Conservation (phyloP, 1,140 invertebrate genomes). For the Magallana ariakensis region DNA sequence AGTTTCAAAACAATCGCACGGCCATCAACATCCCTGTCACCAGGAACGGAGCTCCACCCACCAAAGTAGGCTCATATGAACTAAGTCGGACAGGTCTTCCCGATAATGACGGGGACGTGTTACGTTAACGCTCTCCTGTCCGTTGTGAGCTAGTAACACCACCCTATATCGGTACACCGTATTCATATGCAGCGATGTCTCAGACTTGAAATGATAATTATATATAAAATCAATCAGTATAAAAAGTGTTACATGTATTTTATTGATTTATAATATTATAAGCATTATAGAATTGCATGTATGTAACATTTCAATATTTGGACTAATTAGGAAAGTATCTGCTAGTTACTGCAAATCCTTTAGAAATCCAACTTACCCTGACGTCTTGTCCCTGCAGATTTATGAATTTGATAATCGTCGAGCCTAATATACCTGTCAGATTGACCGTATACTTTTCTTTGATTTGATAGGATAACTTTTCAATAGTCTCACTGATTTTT, state of each 20-base stretch:
- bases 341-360: too few relatives aligned
- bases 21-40: slow-evolving; percentile 27
- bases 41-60: slow-evolving; percentile 31
- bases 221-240: neutral
- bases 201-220: neutral
- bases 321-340: neutral
- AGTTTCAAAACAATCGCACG: slow-evolving; percentile 32
- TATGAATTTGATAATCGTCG: neutral
- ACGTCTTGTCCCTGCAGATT: neutral
- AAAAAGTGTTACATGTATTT: neutral
- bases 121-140: slow-evolving; percentile 16
- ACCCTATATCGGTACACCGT: slow-evolving; percentile 36
- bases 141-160: slow-evolving; percentile 37
- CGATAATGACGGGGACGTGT: slow-evolving; percentile 33
- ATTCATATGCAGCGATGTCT: slow-evolving; percentile 37
- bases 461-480: neutral
- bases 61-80: slow-evolving; percentile 28
- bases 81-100: slow-evolving; percentile 38
- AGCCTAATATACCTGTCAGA: neutral
- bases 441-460: neutral
- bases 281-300: too few relatives aligned
- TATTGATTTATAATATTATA: neutral
- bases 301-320: neutral
- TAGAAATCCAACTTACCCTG: neutral
- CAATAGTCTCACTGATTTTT: too few relatives aligned